These are phyloP conservation scores for Drosophila biarmipes DNA, from an alignment of 1,140 invertebrate genomes.

Conservation along the genomic window DNA sequence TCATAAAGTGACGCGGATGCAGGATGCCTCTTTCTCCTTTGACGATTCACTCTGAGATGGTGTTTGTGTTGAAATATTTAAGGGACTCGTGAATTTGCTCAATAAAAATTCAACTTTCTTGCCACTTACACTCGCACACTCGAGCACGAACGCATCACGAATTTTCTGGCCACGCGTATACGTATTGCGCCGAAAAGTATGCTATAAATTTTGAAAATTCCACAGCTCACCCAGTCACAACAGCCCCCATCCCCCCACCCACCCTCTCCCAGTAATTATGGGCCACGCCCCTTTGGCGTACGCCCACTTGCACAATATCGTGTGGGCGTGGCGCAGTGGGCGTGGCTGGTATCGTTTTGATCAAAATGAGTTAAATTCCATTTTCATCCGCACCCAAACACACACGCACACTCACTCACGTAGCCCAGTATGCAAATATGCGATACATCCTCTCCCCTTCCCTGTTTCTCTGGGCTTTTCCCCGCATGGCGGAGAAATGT, in stretches of 20 bases:
- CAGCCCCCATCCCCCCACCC: not conserved
- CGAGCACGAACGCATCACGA: not conserved
- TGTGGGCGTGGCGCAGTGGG: slow-evolving; percentile 14
- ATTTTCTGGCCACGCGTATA: slow-evolving; percentile 31
- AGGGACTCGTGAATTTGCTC: slow-evolving; percentile 52
- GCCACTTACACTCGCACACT: slow-evolving; percentile 14
- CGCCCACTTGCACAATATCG: slow-evolving; percentile 3
- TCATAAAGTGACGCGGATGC: slow-evolving; percentile 27
- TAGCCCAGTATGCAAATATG: slow-evolving; percentile 36
- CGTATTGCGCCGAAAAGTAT: slow-evolving; percentile 60
- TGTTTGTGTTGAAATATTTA: slow-evolving; percentile 57
- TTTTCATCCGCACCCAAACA: slow-evolving; percentile 16
- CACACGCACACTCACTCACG: too few species aligned
- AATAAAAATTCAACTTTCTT: slow-evolving; percentile 59
- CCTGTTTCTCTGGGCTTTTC: not conserved
- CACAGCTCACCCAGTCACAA: not conserved
- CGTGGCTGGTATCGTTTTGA: slow-evolving; percentile 38
- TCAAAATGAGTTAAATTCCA: slow-evolving; percentile 52
- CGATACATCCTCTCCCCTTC: not conserved
- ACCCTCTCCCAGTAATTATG: slow-evolving; percentile 22
- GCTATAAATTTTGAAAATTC: slow-evolving; percentile 58
- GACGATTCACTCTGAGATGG: slow-evolving; percentile 16
- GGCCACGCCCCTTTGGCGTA: slow-evolving; percentile 17
- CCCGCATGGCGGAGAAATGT: slow-evolving; percentile 14
- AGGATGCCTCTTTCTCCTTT: slow-evolving; percentile 9